These are phyloP conservation scores for Thripadectes ignobilis DNA, from an alignment of 2,797 vertebrate genomes.

Conservation along the genomic window DNA sequence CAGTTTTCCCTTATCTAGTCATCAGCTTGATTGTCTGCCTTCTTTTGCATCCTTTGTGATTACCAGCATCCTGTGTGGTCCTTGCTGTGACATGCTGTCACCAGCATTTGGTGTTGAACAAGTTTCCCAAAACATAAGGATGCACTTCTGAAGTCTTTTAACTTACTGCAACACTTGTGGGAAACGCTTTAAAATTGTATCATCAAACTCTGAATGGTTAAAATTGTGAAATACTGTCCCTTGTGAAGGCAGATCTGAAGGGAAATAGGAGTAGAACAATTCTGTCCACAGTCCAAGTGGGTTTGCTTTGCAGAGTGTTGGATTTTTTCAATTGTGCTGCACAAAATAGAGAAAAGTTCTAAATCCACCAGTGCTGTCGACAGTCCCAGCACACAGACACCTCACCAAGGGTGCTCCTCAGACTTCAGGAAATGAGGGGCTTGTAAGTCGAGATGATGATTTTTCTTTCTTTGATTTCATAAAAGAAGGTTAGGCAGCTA, in stretches of 20 bases:
- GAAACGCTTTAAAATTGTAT: neutral
- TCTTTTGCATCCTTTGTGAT: neutral
- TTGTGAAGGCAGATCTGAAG: neutral
- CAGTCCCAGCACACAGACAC: neutral
- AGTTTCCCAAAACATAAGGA: neutral
- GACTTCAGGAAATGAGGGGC: neutral
- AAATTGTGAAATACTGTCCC: neutral
- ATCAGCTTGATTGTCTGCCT: neutral
- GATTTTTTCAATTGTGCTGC: neutral
- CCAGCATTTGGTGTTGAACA: neutral
- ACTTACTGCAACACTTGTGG: neutral
- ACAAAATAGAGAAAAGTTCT: neutral
- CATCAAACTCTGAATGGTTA: neutral
- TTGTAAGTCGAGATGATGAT: neutral
- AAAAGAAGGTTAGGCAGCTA: too few relatives aligned
- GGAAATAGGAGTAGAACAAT: neutral
- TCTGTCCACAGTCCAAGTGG: neutral
- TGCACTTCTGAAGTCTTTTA: neutral
- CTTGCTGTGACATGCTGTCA: neutral
- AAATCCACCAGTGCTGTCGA: neutral
- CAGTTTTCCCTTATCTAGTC: neutral
- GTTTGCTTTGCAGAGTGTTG: neutral
- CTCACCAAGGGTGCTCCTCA: neutral
- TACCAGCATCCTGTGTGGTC: neutral
- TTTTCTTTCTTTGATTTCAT: neutral